phyloP scores from a whole-genome alignment of 1,140 invertebrate species.

The Lordiphosa collinella region DNA sequence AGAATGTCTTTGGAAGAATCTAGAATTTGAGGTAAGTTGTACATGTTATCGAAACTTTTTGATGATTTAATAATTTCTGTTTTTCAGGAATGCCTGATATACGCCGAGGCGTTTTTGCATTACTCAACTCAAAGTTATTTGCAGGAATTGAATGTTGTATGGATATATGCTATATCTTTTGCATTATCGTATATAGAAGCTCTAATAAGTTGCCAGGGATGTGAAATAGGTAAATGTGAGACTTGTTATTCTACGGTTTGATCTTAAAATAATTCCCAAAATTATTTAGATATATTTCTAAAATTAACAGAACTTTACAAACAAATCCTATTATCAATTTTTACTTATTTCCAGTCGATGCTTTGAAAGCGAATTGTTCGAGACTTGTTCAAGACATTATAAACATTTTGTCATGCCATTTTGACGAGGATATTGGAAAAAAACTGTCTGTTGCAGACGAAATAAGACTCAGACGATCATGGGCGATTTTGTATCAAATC shows the following conservation, averaged over 20 bases:
- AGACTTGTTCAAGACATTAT: slow-evolving; percentile 8
- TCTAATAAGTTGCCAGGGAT: not conserved
- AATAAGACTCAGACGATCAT: slow-evolving; percentile 2
- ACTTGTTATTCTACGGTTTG: no score
- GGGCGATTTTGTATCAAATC: slow-evolving; percentile 5
- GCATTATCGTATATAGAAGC: not conserved
- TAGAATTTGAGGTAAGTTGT: not conserved
- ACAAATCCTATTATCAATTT: not conserved
- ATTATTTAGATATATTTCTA: no score
- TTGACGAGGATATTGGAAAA: slow-evolving; percentile 3
- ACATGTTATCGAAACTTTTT: not conserved
- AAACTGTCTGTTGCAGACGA: not conserved
- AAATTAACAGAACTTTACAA: no score
- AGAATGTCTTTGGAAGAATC: slow-evolving; percentile 2
- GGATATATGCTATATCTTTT: slow-evolving; percentile 5
- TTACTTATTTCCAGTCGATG: slow-evolving; percentile 2
- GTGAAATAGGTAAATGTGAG: not conserved
- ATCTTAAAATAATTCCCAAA: no score
- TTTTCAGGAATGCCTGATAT: not conserved
- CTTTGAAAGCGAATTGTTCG: not conserved
- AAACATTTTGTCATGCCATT: slow-evolving; percentile 3
- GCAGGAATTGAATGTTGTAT: not conserved
- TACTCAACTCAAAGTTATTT: not conserved
- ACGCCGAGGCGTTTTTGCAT: slow-evolving; percentile 2
- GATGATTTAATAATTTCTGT: not conserved